A percentile compares a stretch with the other conserved stretches of the same genome.
Evolutionary conservation across 2,797 vertebrate genomes (phyloP).

Genomic region (Xenopus petersii): DNA sequence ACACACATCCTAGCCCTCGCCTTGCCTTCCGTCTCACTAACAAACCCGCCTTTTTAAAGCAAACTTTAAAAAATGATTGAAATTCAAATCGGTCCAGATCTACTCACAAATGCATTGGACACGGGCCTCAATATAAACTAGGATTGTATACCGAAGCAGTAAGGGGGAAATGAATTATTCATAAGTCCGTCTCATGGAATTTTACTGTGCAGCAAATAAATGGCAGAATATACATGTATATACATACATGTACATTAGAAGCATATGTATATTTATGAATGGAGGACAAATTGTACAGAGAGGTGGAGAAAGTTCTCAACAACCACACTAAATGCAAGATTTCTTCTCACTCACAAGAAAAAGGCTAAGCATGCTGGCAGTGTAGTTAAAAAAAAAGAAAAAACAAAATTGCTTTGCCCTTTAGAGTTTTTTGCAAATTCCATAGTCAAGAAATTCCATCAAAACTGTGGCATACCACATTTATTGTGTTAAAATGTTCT

Average conservation of each 20-base stretch:
- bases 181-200: constrained; percentile 79
- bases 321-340: too few relatives aligned
- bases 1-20: constrained; percentile 13
- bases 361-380: too few relatives aligned
- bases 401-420: too few relatives aligned
- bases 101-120: constrained; percentile 59
- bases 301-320: neutral
- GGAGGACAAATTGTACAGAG: constrained; percentile 7
- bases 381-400: too few relatives aligned
- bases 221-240: constrained; percentile 58
- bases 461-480: too few relatives aligned
- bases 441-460: too few relatives aligned
- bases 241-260: constrained; percentile 44
- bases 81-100: constrained; percentile 45
- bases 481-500: too few relatives aligned
- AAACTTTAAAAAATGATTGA: constrained; percentile 51
- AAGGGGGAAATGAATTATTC: constrained; percentile 79
- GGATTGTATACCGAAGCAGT: constrained; percentile 68
- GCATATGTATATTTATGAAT: constrained; percentile 39
- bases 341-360: too few relatives aligned
- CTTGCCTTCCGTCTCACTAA: neutral
- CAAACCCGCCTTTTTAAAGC: constrained; percentile 16
- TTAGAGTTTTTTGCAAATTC: too few relatives aligned
- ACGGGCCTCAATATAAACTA: constrained; percentile 56
- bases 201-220: constrained; percentile 73